Evolutionary conservation across 2,797 vertebrate genomes (phyloP), one percentile per base, ranked within the genome.

Genomic region (Girardinus metallicus): DNA sequence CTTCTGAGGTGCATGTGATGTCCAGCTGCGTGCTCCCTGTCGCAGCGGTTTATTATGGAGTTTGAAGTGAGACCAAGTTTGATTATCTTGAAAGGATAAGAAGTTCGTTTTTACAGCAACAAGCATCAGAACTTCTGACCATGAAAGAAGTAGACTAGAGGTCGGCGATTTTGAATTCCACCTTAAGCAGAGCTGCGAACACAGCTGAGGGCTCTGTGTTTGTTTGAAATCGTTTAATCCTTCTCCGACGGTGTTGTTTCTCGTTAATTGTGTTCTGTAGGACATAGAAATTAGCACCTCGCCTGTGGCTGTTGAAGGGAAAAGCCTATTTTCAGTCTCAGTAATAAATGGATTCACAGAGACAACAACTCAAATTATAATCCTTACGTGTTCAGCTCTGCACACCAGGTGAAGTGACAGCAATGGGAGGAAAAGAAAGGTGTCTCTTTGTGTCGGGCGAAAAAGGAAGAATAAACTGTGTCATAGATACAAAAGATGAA

Each of bases 1-100:
- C 36, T 6, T 78, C 60, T 92, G 85, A 91, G 78, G 44, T 78
- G 49, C 46, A 66, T 41, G 16, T 57, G 41, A 75, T 80, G 89
- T 84, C 57, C 84, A 76, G 84, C 49, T 15, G 15, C 76, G 15
- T 23, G 29, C 71, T 80, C 74, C 51, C 15, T 44, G 64, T 80
- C 36, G 1, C 74, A 34, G 29, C 53, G 36, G 26, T 81, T 80
- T 75, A 73, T 88, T 62, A 76, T 55, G 41, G 13, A 73, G 60
- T 75, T 74, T 51, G 70, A 77, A 80, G 46, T 11, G 49, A 80
- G 44, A 83, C 29, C 55, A 66, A 49, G 51, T 76, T 68, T 75
- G 66, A 26, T 44, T 29, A 46, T 80, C 76, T 18, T 73, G 60
- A 21, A 39, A 44, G 60, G 60, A 60, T 80, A 70, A 41, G 18